phyloP scores from a whole-genome alignment of 2,797 vertebrate genomes.

The Leuciscus waleckii region DNA sequence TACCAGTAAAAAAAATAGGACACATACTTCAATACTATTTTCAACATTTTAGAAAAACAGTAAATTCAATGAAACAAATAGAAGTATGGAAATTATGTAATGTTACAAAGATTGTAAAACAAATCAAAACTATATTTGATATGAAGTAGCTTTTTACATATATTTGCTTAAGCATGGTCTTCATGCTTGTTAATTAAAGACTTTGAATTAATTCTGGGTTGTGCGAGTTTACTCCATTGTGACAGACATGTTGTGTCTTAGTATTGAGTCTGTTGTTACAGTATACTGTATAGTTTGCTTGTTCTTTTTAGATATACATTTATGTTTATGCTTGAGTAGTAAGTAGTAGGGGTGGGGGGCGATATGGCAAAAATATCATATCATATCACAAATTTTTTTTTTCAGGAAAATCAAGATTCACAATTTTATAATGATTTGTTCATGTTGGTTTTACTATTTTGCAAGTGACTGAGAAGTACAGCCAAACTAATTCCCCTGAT shows the following conservation, averaged over 20 bases:
- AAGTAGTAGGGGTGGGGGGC: background rate
- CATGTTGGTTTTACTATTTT: too few species aligned
- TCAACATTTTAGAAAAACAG: background rate
- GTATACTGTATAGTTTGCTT: background rate
- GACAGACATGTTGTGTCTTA: background rate
- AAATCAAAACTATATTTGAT: background rate
- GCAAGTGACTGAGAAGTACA: too few species aligned
- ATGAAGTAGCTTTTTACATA: background rate
- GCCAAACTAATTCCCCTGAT: too few species aligned
- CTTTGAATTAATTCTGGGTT: too few species aligned
- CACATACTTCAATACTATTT: background rate
- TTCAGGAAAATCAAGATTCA: too few species aligned
- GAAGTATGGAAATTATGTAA: background rate
- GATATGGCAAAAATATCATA: too few species aligned
- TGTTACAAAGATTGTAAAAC: background rate
- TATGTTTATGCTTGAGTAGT: background rate
- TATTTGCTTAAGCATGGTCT: background rate
- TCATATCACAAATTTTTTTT: too few species aligned
- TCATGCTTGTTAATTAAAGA: background rate
- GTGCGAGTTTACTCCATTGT: too few species aligned
- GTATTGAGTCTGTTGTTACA: background rate
- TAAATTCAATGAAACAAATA: background rate
- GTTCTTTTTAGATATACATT: background rate
- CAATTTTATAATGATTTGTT: too few species aligned
- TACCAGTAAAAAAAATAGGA: background rate